Evolutionary conservation across 2,888 invertebrate genomes (phyloP), one percentile per base, ranked within the genome.

Genomic region (Diploptera punctata): DNA sequence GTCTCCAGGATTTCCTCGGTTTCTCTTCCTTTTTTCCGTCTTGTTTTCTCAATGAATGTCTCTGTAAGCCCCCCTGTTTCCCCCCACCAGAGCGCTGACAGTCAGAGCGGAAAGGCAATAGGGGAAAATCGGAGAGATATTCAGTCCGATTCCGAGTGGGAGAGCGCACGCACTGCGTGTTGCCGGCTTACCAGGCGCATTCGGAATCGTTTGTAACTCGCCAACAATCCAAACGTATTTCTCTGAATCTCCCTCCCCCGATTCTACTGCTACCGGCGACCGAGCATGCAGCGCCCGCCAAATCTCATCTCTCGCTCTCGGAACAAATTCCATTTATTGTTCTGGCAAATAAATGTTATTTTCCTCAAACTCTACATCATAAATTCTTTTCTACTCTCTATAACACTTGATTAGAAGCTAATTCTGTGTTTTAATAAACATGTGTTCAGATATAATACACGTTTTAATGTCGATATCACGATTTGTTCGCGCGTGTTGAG

Each of bases 61-160:
- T 62, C 62, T 18, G 62, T 24, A 21, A 43, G 62, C 10, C 43
- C 67, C 57, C 68, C 21, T 26, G 13, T 29, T 7, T 18, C 31
- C 43, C 57, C 5, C 67, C 9, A 2, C 61, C 61, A 21, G 38
- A 29, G 47, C 70, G 29, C 19, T 29, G 70, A 31, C 68, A 61
- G 61, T 61, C 61, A 19, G 61, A 33, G 61, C 29, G n/a, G 44
- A 13, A 18, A 18, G 60, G 47, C 49, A 67, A 43, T 31, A 62
- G 62, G 61, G 62, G 43, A 43, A 62, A 38, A 62, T 62, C 33
- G 38, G 49, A 52, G 67, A 31, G 67, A 67, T 49, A 67, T 67
- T 67, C 26, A 49, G 26, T 43, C 57, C 67, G 73, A 75, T 75
- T 75, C 73, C 69, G 73, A 73, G 73, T 72, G 26, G 60, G 67